Base-by-base conservation (phyloP, 2,113 vertebrate species). In the Puffinus mauretanicus region DNA sequence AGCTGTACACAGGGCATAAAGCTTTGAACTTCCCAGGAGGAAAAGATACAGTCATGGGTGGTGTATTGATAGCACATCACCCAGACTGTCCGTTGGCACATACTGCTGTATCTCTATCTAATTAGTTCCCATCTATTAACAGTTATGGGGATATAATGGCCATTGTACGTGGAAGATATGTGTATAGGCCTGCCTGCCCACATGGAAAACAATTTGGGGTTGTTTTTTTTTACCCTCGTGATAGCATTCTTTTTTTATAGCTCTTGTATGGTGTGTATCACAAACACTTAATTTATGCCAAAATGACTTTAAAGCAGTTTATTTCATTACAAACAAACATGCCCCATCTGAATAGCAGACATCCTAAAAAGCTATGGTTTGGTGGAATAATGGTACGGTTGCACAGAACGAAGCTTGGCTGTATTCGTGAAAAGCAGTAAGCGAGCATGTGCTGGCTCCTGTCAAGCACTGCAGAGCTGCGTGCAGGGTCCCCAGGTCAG, bases 21-120 rank as follows among this genome's bases (percentile, higher is more conserved):
- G 47, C 81, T 94, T 76, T 78, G 73, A 25, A 71, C 79, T 82
- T 97, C 91, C 78, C 93, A 51, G 38, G 67, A 83, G 73, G 55
- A 88, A 51, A 82, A 85, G 62, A 49, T 85, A 49, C 16, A 12
- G 30, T 82, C 71, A 69, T 52, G 40, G 54, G 17, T 61, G 44
- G 16, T 71, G 25, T n/a, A 60, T 38, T 52, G 60, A 71, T 36
- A 77, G 72, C 55, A 47, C 38, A 44, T 71, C 67, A 61, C 47
- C 47, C n/a, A 66, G 38, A 29, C 52, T 64, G 47, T 55, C 64
- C 2, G 0, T 25, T 86, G 65, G 22, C 82, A 81, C 72, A 36
- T 16, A 16, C 21, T 88, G 51, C 38, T 75, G 20, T 83, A 76
- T 76, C 65, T 86, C 64, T 82, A 4, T 44, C 70, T 76, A 94